A percentile compares a stretch with the other conserved stretches of the same genome.
These are phyloP conservation scores for Odontamblyopus lacepedii DNA, from an alignment of 2,797 vertebrate species.

Conservation along the genomic window DNA sequence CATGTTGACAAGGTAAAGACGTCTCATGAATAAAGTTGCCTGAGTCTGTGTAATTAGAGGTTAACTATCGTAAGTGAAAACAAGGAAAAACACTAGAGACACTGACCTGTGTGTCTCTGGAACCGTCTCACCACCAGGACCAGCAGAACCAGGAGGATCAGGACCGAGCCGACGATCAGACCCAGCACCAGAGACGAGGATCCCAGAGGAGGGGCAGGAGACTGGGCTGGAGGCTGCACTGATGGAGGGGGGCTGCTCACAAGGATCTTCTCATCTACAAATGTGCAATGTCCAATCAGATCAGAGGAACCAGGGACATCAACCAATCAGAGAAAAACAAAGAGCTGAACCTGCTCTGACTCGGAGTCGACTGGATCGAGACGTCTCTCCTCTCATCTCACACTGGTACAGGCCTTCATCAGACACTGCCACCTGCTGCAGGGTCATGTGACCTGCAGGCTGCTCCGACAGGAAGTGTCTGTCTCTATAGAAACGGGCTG, in stretches of 20 bases:
- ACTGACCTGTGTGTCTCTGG: not conserved
- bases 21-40: not conserved
- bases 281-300: not conserved
- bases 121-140: not conserved
- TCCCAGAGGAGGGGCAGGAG: not conserved
- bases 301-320: not conserved
- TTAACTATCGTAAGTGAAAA: not conserved
- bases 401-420: not conserved
- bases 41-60: not conserved
- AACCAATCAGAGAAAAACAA: not conserved
- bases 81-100: no score
- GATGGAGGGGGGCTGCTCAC: not conserved
- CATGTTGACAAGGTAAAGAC: no score
- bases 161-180: not conserved
- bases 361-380: rapidly evolving
- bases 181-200: not conserved
- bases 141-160: not conserved
- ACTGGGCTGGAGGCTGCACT: not conserved
- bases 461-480: not conserved
- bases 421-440: not conserved
- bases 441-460: not conserved
- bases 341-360: not conserved
- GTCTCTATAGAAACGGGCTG: not conserved
- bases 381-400: not conserved
- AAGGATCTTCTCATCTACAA: not conserved